Base-by-base conservation (phyloP, 2,888 invertebrate genomes). In the Sesia bembeciformis region DNA sequence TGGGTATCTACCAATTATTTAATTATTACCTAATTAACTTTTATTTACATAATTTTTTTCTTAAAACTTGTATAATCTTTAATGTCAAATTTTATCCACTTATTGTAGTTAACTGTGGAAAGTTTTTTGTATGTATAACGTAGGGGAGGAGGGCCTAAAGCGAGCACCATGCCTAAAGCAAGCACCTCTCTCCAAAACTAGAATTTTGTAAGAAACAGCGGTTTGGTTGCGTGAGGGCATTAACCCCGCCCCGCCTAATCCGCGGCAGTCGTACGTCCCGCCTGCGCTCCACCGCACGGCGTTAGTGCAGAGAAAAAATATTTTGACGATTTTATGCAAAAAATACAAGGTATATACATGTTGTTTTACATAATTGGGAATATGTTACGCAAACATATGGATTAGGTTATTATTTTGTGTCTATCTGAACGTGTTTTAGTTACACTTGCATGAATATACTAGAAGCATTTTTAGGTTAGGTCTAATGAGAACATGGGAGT, bases 91-190 rank as follows among this genome's bases (percentile, higher is more conserved):
- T 63, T 58, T 55, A 56, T 62, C 5, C 59, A 56, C 59, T 66
- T 64, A 69, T 68, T 70, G 69, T 70, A 70, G 65, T 62, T 59
- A 65, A 60, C 53, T 54, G 58, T 67, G 61, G 62, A 23, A 23
- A 1, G 23, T 23, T 23, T 23, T 23, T n/a, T n/a, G n/a, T n/a
- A n/a, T n/a, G n/a, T n/a, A n/a, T n/a, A 41, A 41, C 6, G 41
- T 41, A 41, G 41, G 41, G 41, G 41, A 41, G 41, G 41, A 41
- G 41, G 41, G 6, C 41, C 41, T 41, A 41, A 4, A 41, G 41
- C 6, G 41, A 41, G 41, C 41, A 41, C 41, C 41, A 41, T 41
- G 41, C 41, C 41, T 41, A 41, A 41, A 41, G 41, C 41, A 6
- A 41, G 41, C 41, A 41, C 6, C 41, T 41, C 41, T 41, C n/a